Percentiles rank a stretch among this genome's conserved stretches.
phyloP scores from a whole-genome alignment of 2,888 invertebrate species.

The Taphrorychus bicolor region DNA sequence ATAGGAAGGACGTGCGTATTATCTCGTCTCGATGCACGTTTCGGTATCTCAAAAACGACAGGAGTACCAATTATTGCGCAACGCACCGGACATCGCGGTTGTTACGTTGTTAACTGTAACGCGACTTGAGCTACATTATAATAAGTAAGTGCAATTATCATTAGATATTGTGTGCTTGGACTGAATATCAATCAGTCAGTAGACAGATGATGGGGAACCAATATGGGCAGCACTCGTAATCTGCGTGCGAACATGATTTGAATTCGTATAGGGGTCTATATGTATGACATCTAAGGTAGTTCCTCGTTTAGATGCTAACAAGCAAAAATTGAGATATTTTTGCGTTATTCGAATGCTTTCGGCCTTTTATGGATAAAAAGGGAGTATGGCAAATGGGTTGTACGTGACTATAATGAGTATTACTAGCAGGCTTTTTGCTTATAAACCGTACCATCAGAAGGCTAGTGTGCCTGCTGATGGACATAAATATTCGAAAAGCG shows the following conservation, averaged over 20 bases:
- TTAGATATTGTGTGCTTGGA: neutral
- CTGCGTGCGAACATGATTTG: conserved; percentile 9
- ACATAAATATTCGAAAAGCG: neutral
- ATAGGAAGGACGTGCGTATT: conserved; percentile 12
- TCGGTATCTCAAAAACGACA: conserved; percentile 11
- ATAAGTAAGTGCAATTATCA: neutral
- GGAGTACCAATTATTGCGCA: conserved; percentile 9
- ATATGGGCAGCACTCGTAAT: neutral
- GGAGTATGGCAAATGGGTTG: neutral
- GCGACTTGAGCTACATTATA: conserved; percentile 8
- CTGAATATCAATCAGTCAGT: neutral
- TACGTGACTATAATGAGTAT: neutral
- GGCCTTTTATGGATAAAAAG: neutral
- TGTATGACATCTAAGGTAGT: neutral
- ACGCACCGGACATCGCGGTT: conserved; percentile 9
- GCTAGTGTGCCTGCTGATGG: neutral
- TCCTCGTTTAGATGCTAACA: conserved; percentile 19
- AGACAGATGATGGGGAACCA: neutral
- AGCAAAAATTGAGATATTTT: conserved; percentile 25
- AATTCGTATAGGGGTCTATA: neutral
- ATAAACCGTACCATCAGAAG: neutral
- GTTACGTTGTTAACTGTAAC: conserved; percentile 14
- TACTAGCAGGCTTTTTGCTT: neutral
- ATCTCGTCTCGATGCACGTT: neutral
- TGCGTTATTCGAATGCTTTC: neutral